Conservation (phyloP, 2,797 vertebrate genomes). For the Neosilurus mollespiculum region DNA sequence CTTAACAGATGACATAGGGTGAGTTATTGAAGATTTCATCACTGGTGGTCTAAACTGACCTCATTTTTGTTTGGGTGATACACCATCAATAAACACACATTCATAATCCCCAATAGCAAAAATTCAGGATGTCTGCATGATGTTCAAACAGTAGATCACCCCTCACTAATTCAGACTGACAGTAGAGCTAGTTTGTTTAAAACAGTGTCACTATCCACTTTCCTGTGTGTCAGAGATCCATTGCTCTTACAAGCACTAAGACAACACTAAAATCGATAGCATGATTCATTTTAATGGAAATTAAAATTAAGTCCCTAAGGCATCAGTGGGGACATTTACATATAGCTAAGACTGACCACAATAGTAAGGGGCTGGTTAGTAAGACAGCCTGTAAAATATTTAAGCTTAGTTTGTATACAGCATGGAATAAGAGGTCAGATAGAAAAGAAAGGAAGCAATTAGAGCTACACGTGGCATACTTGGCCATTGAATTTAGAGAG, state of each 20-base stretch:
- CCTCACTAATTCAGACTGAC: constrained; percentile 22
- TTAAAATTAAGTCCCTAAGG: constrained; percentile 19
- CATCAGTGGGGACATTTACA: constrained; percentile 31
- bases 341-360: constrained; percentile 26
- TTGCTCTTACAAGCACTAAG: not conserved
- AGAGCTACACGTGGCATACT: constrained; percentile 29
- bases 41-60: constrained; percentile 49
- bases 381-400: constrained; percentile 25
- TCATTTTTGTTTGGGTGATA: constrained; percentile 31
- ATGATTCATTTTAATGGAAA: constrained; percentile 30
- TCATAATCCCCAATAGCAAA: constrained; percentile 29
- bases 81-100: constrained; percentile 41
- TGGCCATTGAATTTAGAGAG: constrained; percentile 36
- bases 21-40: constrained; percentile 25
- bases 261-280: not conserved
- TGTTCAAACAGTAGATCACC: constrained; percentile 12
- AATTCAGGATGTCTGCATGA: not conserved
- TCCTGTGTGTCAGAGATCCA: constrained; percentile 4
- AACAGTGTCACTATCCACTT: constrained; percentile 20
- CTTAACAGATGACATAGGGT: constrained; percentile 7
- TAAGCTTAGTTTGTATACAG: constrained; percentile 38
- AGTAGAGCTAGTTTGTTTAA: constrained; percentile 45
- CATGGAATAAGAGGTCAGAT: constrained; percentile 30
- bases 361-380: constrained; percentile 39
- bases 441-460: constrained; percentile 38